A percentile compares a stretch with the other conserved stretches of the same genome.
Evolutionary conservation across 2,113 vertebrate species (phyloP).

Genomic region (Protobothrops flavoviridis): DNA sequence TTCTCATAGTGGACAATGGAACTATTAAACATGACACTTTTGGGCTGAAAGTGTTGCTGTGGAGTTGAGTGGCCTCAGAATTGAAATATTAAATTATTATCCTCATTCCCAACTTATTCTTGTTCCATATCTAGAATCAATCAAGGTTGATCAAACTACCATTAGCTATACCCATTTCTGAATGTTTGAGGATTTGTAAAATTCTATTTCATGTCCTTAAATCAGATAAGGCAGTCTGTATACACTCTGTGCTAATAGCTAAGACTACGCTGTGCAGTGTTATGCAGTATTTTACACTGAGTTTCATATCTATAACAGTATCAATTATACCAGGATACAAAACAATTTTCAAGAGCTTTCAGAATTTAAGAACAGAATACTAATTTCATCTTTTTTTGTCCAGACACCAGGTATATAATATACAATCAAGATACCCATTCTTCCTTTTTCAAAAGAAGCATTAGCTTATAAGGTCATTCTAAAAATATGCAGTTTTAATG

Average conservation of each 20-base stretch:
- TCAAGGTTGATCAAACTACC: not conserved
- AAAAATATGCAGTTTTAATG: conserved; percentile 57
- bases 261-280: not conserved
- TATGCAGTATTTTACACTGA: not conserved
- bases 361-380: not conserved
- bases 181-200: not conserved
- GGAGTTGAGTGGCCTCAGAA: not conserved
- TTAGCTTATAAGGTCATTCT: conserved; percentile 46
- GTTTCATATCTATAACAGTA: not conserved
- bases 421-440: conserved; percentile 17
- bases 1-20: not conserved
- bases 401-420: not conserved
- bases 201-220: not conserved
- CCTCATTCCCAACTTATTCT: not conserved
- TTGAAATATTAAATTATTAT: not conserved
- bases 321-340: not conserved
- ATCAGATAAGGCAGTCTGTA: not conserved
- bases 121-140: not conserved
- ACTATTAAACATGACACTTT: not conserved
- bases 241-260: not conserved
- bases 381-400: not conserved
- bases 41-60: not conserved
- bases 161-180: not conserved
- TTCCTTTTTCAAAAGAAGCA: conserved; percentile 41
- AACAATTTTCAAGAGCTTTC: conserved; percentile 1